Evolutionary conservation across 2,888 invertebrate species (phyloP), one percentile per base, ranked within the genome.

Genomic region (Diadegma fenestrale): DNA sequence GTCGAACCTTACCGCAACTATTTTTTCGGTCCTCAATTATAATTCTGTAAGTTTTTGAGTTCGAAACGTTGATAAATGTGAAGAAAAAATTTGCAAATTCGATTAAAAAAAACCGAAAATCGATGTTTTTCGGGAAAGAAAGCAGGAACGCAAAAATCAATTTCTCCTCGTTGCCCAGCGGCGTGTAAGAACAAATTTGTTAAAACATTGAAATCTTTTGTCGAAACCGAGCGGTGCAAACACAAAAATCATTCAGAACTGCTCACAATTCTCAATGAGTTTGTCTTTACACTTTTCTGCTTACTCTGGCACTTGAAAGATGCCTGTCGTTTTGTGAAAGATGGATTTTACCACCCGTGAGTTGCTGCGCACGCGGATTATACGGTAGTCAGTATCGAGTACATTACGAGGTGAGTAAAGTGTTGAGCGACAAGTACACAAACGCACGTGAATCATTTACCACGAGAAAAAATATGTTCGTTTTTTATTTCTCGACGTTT

Each of bases 361-460:
- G 71, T 75, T 66, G 17, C 33, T 22, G 69, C 41, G 63, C 75
- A 75, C 51, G 58, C 54, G 45, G 43, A 48, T 43, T 45, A 64
- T 41, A 81, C 68, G 73, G 64, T 68, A 45, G 45, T 30, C 41
- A 68, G 19, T 37, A 75, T 73, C 81, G 72, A 77, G 61, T 17
- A 37, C 54, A 80, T 84, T 80, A 84, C 75, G 43, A 64, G 79
- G 72, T 30, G 37, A 71, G 63, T 48, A 54, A 80, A 80, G 71
- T 71, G 37, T 43, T 41, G 66, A 73, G 71, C 80, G 75, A 45
- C 68, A 54, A 58, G 58, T 26, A 48, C 68, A 84, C 75, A 79
- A 58, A 22, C 64, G 79, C 61, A 61, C 54, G 61, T 48, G 61
- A n/a, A 5, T 66, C 1, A 5, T 19, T 22, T 14, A 41, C 41